Base-by-base conservation (phyloP, 1,140 invertebrate genomes). In the Drosophila varians region DNA sequence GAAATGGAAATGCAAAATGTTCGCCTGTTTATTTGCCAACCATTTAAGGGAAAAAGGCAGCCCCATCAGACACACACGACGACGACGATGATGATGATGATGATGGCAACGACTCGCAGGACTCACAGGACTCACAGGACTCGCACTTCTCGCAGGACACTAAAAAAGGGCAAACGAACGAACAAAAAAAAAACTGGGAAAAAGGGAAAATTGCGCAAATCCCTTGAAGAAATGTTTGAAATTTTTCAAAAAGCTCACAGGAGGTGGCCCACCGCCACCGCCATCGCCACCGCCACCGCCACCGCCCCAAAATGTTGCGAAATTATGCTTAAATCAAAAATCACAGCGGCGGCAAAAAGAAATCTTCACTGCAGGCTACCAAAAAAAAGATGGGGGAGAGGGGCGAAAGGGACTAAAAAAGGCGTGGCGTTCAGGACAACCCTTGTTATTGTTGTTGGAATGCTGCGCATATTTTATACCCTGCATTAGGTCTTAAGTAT, bases 321-420 rank as follows among this genome's bases (percentile, higher is more conserved):
- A 87, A 87, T 87, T 87, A 87, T 87, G 82, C 82, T 87, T 87
- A 87, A 87, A 87, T 87, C 82, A 87, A 87, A 87, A 87, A 87
- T 87, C 82, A 87, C 65, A 82, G 77, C 77, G 49, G 72, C 53
- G 69, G 69, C 70, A 73, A 73, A 19, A 18, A 28, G 26, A 38
- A 51, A 14, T 47, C 53, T 38, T 42, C 72, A 68, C 72, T 74
- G 72, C 72, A 66, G 72, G 72, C 71, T 60, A 49, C 58, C 69
- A 12, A 8, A 16, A 52, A 3, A 42, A 26, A 53, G n/a, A n/a
- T n/a, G n/a, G n/a, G n/a, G n/a, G n/a, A n/a, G n/a, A 55, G 36
- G 34, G 25, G 40, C 61, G 26, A 31, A 26, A 34, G n/a, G 7
- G 48, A 2, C 12, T 5, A 23, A 36, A 26, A 54, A 16, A 31